Evolutionary conservation across 2,888 invertebrate species (phyloP), one percentile per base, ranked within the genome.

Genomic region (Teleiodes luculella): DNA sequence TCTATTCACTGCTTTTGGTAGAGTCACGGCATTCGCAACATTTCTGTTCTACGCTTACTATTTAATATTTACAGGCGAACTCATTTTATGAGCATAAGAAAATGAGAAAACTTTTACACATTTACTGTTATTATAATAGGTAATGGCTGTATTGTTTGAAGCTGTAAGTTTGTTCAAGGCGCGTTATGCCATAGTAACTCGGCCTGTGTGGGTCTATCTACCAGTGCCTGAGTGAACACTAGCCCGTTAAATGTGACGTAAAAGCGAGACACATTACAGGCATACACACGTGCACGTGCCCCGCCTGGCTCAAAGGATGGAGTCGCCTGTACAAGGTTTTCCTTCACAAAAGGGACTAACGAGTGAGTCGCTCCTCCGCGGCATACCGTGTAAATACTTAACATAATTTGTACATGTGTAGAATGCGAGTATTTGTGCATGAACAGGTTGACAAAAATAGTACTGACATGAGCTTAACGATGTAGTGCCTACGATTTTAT

Each of bases 401-500:
- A 75, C 63, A 70, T 78, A 79, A 79, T 78, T 80, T 82, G 75
- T 85, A 83, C 75, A 78, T 80, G 77, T 76, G 80, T 86, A 85
- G 86, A 72, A 76, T 76, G 83, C 80, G 77, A 83, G 78, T 80
- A 77, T 78, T 70, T 78, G 77, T 81, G 81, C 83, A 86, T 85
- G 80, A 70, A 83, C 83, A 84, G 78, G 73, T 78, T 72, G 76
- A 85, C 78, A 83, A 77, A 78, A 82, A 84, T 90, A 91, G 90
- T 90, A 91, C 91, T 91, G 91, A 91, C 90, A 92, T 91, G 92
- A 92, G 92, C 92, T 92, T 92, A 92, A 87, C 79, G 86, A 90
- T 81, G 91, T 91, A 91, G 92, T 92, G 92, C 92, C 92, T 92
- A 91, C 91, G 89, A 90, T 83, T 86, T 84, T 83, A 84, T 85